Evolutionary conservation across 2,888 invertebrate species (phyloP).

Genomic region (Anthoptus insignis): DNA sequence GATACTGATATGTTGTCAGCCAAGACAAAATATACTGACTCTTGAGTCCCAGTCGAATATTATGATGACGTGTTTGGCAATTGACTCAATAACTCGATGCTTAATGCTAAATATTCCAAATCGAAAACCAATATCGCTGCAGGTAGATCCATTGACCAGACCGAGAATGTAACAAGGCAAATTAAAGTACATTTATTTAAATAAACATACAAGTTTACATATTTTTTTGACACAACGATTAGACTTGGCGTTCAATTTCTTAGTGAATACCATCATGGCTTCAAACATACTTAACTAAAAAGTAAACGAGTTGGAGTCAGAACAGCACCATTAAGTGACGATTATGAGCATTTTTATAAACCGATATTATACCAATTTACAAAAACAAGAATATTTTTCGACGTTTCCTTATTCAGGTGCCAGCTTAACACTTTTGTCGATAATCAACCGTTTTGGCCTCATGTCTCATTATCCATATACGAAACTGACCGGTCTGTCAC

Average conservation of each 20-base stretch:
- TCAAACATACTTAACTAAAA: conserved; percentile 47
- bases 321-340: conserved; percentile 52
- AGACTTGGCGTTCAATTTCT: conserved; percentile 10
- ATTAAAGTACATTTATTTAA: conserved; percentile 5
- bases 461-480: conserved; percentile 64
- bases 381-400: conserved; percentile 51
- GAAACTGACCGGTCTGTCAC: conserved; percentile 63
- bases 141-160: too few relatives aligned
- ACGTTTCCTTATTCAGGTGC: conserved; percentile 45
- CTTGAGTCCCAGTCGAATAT: too few relatives aligned
- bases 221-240: conserved; percentile 27
- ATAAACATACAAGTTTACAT: conserved; percentile 25
- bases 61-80: too few relatives aligned
- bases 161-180: neutral
- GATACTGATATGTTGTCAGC: too few relatives aligned
- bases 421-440: conserved; percentile 50
- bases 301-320: conserved; percentile 51
- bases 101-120: conserved; percentile 1
- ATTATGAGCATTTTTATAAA: conserved; percentile 53
- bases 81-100: too few relatives aligned
- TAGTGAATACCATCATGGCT: conserved; percentile 22
- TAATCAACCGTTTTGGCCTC: conserved; percentile 54
- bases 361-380: conserved; percentile 45
- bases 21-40: too few relatives aligned
- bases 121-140: too few relatives aligned